Conservation (phyloP, 2,797 vertebrate species). For the Galaxias olidus region DNA sequence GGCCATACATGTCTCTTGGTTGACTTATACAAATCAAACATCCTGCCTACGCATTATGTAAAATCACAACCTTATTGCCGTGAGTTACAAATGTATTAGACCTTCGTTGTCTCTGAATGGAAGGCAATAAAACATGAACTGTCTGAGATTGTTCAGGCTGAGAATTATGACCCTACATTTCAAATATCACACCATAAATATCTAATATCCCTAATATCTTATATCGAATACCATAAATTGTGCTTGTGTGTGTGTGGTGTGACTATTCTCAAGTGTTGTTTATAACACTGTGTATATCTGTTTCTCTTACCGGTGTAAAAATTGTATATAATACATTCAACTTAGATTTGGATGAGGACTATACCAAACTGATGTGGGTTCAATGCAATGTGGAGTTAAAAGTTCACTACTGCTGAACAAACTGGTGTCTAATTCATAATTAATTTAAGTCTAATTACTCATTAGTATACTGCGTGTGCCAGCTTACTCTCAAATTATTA, state of each 20-base stretch:
- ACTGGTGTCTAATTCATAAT: conserved; percentile 33
- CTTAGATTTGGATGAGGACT: too few relatives aligned
- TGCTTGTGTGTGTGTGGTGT: too few relatives aligned
- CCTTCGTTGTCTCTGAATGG: conserved; percentile 22
- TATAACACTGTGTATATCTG: too few relatives aligned
- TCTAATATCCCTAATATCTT: too few relatives aligned
- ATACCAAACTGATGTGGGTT: too few relatives aligned
- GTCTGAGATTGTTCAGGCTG: not conserved
- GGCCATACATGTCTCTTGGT: conserved; percentile 62
- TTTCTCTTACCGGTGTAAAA: too few relatives aligned
- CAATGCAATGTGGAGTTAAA: conserved; percentile 25
- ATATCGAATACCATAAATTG: not conserved
- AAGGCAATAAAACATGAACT: conserved; percentile 21
- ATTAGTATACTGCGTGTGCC: conserved; percentile 40
- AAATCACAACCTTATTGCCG: conserved; percentile 43
- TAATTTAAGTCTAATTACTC: conserved; percentile 55
- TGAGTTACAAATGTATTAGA: conserved; percentile 23
- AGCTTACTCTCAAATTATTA: conserved; percentile 38
- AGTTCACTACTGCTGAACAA: conserved; percentile 45
- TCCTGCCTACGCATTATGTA: conserved; percentile 50
- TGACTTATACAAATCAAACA: conserved; percentile 60
- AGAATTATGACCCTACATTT: not conserved
- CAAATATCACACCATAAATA: not conserved
- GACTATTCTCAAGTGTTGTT: too few relatives aligned
- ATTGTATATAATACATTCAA: too few relatives aligned